phyloP scores from a whole-genome alignment of 1,140 invertebrate species.

The Drosophila tropicalis region DNA sequence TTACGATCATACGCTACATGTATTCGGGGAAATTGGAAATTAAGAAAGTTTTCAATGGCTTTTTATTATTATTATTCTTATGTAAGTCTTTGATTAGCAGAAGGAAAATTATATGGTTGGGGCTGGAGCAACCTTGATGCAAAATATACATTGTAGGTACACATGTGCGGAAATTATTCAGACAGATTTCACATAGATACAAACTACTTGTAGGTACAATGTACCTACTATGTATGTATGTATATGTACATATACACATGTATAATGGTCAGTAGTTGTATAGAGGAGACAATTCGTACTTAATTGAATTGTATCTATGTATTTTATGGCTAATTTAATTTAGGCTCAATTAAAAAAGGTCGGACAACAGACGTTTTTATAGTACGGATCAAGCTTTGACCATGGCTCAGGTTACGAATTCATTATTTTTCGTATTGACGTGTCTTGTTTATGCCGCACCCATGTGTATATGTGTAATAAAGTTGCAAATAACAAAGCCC shows the following conservation, averaged over 20 bases:
- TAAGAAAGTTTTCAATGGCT: neutral
- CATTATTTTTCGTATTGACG: neutral
- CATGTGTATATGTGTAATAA: neutral
- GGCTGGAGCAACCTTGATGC: neutral
- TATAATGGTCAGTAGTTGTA: neutral
- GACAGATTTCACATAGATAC: neutral
- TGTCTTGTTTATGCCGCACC: neutral
- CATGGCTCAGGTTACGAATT: conserved; percentile 56
- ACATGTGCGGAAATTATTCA: neutral
- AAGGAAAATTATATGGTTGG: neutral
- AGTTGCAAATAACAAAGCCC: neutral
- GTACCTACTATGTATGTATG: conserved; percentile 20
- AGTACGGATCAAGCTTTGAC: conserved; percentile 47
- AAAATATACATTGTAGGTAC: neutral
- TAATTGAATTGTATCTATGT: conserved; percentile 76
- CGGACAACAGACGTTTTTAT: conserved; percentile 39
- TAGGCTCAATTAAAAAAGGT: conserved; percentile 77
- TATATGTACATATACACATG: neutral
- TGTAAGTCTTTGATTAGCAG: neutral
- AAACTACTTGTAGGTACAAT: neutral
- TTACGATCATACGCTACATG: neutral
- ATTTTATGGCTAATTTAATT: conserved; percentile 77
- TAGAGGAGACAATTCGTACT: conserved; percentile 35
- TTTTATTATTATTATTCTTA: neutral
- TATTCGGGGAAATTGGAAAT: neutral